phyloP scores from a whole-genome alignment of 2,888 invertebrate species.

The Hypena proboscidalis region DNA sequence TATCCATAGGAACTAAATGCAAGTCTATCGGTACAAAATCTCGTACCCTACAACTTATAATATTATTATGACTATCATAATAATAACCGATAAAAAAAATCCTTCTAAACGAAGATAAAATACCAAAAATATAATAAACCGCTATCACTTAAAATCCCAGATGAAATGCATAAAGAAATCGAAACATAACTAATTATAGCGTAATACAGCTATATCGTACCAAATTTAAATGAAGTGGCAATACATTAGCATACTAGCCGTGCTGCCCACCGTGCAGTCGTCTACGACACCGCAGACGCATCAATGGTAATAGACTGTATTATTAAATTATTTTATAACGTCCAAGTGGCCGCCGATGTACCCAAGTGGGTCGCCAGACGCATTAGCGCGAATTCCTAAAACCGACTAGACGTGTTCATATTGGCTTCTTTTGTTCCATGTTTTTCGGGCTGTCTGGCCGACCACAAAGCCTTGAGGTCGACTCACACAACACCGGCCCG shows the following conservation, averaged over 20 bases:
- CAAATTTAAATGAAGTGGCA: slow-evolving; percentile 1
- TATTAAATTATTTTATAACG: slow-evolving; percentile 56
- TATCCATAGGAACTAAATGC: too few relatives aligned
- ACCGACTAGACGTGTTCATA: slow-evolving; percentile 65
- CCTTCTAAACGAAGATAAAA: too few relatives aligned
- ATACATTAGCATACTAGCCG: slow-evolving; percentile 1
- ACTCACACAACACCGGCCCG: slow-evolving; percentile 40
- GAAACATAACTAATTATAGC: too few relatives aligned
- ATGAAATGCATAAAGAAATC: too few relatives aligned
- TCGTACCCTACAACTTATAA: too few relatives aligned
- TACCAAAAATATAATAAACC: too few relatives aligned
- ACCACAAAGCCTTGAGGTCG: slow-evolving; percentile 52
- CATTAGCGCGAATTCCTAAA: slow-evolving; percentile 75
- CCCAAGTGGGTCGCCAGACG: slow-evolving; percentile 76
- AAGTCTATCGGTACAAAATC: too few relatives aligned
- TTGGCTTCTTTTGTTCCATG: slow-evolving; percentile 66
- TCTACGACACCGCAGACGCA: slow-evolving; percentile 38
- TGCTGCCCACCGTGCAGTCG: slow-evolving; percentile 28
- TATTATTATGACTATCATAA: too few relatives aligned
- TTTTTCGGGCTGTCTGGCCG: slow-evolving; percentile 55
- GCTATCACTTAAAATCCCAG: too few relatives aligned
- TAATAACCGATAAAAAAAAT: too few relatives aligned
- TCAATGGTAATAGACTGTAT: slow-evolving; percentile 47
- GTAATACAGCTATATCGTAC: too few relatives aligned
- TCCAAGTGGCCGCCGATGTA: slow-evolving; percentile 52